Conservation (phyloP, 2,797 vertebrate species). For the Uromys caudimaculatus region DNA sequence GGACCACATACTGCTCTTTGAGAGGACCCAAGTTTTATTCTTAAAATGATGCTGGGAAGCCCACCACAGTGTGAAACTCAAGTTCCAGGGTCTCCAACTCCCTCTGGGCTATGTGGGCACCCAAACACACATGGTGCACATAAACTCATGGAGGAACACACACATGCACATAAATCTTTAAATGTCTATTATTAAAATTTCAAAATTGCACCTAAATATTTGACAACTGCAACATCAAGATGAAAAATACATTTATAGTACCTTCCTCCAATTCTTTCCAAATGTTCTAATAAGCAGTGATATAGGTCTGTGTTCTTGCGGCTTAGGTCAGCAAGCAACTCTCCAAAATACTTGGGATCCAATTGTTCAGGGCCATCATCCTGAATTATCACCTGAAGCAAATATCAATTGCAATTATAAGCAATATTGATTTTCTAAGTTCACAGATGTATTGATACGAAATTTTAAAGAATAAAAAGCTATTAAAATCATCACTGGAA, state of each 20-base stretch:
- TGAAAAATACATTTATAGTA: slow-evolving; percentile 68
- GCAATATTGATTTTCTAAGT: slow-evolving; percentile 57
- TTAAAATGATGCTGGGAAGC: not conserved
- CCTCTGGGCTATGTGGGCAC: not conserved
- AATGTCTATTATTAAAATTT: slow-evolving; percentile 5
- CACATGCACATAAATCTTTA: not conserved
- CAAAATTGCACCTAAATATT: slow-evolving; percentile 29
- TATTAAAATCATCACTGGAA: slow-evolving; percentile 40
- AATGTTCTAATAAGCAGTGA: slow-evolving; percentile 93
- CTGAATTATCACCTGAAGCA: slow-evolving; percentile 78
- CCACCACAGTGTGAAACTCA: not conserved
- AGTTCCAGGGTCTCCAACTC: not conserved
- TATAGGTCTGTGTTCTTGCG: slow-evolving; percentile 95
- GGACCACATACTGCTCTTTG: not conserved
- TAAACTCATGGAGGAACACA: not conserved
- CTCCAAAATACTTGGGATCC: slow-evolving; percentile 96
- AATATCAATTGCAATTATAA: slow-evolving; percentile 47
- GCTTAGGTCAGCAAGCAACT: slow-evolving; percentile 95
- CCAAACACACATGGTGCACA: not conserved
- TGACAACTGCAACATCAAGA: not conserved
- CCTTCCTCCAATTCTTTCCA: slow-evolving; percentile 94
- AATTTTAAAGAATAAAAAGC: slow-evolving; percentile 33
- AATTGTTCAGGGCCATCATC: slow-evolving; percentile 87
- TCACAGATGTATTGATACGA: slow-evolving; percentile 39
- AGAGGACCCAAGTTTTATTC: not conserved